Evolutionary conservation across 2,113 vertebrate genomes (phyloP), one percentile per base, ranked within the genome.

Genomic region (Rhinopomastus cyanomelas): DNA sequence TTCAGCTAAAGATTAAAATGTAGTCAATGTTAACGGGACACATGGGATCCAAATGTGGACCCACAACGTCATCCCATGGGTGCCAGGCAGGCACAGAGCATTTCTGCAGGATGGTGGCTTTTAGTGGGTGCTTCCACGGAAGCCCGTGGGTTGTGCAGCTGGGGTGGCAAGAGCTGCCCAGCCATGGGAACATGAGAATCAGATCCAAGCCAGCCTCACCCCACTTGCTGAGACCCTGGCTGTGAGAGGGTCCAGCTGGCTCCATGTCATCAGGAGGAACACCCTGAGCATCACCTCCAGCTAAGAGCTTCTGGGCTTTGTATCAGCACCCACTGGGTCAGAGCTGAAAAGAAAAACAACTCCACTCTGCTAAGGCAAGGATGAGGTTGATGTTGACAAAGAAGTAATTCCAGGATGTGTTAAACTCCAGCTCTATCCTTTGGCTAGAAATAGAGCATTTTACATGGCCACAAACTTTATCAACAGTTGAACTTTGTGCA

Each of bases 11-110:
- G n/a, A n/a, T n/a, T n/a, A n/a, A n/a, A n/a, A n/a, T n/a, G n/a
- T n/a, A n/a, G n/a, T n/a, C n/a, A n/a, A n/a, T n/a, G n/a, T n/a
- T n/a, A n/a, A n/a, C n/a, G n/a, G n/a, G n/a, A n/a, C n/a, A n/a
- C n/a, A n/a, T n/a, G n/a, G n/a, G n/a, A n/a, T n/a, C n/a, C n/a
- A n/a, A n/a, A n/a, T n/a, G n/a, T n/a, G n/a, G n/a, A n/a, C n/a
- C n/a, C n/a, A 8, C 55, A 64, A 59, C 3, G 1, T 67, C 21
- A 29, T 79, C 22, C 61, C 0, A 1, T 2, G 1, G 18, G 21
- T 56, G 36, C 83, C 23, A 16, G 12, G 16, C 3, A 0, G 23
- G 15, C 44, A 2, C 13, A 8, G 18, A 29, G 53, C 46, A n/a
- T 22, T 51, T 75, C 36, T 53, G 18, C 16, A 5, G 0, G 6